Evolutionary conservation across 2,113 vertebrate species (phyloP).

Genomic region (Sinocyclocheilus maitianheensis): DNA sequence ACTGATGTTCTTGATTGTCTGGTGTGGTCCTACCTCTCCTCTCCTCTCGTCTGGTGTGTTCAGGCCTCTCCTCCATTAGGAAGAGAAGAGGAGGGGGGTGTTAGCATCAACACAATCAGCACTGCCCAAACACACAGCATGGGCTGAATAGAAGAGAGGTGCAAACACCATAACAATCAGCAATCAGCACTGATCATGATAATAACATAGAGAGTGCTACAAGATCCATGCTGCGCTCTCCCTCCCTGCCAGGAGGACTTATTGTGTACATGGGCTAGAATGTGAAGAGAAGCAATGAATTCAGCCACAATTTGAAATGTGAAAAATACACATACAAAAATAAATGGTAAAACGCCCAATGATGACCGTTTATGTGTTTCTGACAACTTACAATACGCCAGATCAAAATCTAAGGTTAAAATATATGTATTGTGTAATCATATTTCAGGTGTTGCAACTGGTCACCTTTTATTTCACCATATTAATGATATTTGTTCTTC

Average conservation of each 20-base stretch:
- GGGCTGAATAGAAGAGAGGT: slow-evolving; percentile 74
- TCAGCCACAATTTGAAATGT: slow-evolving; percentile 35
- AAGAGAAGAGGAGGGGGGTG: slow-evolving; percentile 58
- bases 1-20: slow-evolving; percentile 72
- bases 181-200: slow-evolving; percentile 81
- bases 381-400: neutral
- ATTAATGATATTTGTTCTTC: neutral
- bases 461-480: neutral
- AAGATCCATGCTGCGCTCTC: slow-evolving; percentile 58
- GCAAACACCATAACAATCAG: slow-evolving; percentile 82
- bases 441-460: neutral
- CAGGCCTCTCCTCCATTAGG: slow-evolving; percentile 64
- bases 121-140: slow-evolving; percentile 79
- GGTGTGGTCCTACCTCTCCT: slow-evolving; percentile 62
- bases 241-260: slow-evolving; percentile 55
- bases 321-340: slow-evolving; percentile 10
- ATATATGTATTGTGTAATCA: neutral
- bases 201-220: slow-evolving; percentile 70
- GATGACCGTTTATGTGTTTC: neutral
- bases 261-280: slow-evolving; percentile 54
- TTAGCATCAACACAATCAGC: slow-evolving; percentile 81
- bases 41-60: slow-evolving; percentile 55
- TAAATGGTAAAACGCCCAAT: neutral
- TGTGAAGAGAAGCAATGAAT: slow-evolving; percentile 49
- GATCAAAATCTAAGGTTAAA: neutral